phyloP scores from a whole-genome alignment of 2,113 vertebrate species.

The Heptranchias perlo region DNA sequence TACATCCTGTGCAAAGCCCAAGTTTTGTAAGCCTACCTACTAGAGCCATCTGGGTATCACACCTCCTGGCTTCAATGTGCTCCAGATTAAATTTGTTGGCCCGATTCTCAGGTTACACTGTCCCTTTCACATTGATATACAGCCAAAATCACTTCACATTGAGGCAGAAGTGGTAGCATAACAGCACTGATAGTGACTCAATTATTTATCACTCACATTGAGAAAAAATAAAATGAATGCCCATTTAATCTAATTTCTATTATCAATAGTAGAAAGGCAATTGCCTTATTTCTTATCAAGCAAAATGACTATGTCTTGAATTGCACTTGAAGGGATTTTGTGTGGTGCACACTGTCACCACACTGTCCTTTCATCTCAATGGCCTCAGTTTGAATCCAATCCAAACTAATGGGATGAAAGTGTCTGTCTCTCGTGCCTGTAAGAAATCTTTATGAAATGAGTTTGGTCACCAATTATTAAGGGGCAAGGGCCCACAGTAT shows the following conservation, averaged over 20 bases:
- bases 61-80: no score
- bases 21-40: no score
- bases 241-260: neutral
- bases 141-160: neutral
- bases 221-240: neutral
- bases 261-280: neutral
- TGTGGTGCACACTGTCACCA: neutral
- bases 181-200: neutral
- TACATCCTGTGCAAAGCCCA: no score
- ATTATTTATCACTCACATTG: neutral
- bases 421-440: neutral
- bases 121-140: neutral
- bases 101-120: neutral
- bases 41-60: no score
- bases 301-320: neutral
- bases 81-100: neutral
- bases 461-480: neutral
- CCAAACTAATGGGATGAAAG: neutral
- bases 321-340: neutral
- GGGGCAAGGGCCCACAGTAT: neutral
- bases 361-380: neutral
- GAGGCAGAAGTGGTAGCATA: neutral
- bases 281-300: neutral
- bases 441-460: neutral
- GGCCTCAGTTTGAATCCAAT: neutral